Percentiles rank a stretch among this genome's conserved stretches.
Conservation (phyloP, 2,888 invertebrate species). For the Drosophila meridionalis region DNA sequence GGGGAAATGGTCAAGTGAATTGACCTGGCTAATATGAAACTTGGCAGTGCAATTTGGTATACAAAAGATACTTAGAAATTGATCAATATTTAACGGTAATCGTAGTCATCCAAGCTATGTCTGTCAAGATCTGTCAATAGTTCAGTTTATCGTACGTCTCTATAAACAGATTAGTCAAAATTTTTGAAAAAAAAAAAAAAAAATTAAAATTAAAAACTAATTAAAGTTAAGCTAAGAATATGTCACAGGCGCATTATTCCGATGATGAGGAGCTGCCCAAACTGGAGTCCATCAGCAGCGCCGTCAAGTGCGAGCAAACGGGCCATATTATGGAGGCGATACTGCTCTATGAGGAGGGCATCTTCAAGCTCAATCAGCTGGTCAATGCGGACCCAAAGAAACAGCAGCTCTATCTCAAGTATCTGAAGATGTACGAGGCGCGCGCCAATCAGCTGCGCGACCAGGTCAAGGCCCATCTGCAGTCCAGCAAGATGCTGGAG, state of each 20-base stretch:
- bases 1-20: fast-evolving
- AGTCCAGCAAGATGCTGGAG: conserved; percentile 90
- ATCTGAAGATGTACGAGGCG: conserved; percentile 90
- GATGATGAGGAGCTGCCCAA: conserved; percentile 52
- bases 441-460: conserved; percentile 92
- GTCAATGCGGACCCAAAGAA: conserved; percentile 86
- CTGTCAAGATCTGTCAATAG: not conserved
- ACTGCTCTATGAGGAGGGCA: conserved; percentile 68
- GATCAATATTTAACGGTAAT: not conserved
- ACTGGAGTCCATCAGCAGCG: conserved; percentile 52
- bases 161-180: not conserved
- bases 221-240: not conserved
- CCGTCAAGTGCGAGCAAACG: conserved; percentile 65
- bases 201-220: not conserved
- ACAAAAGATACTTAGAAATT: not conserved
- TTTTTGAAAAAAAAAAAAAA: not conserved
- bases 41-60: not conserved
- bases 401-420: conserved; percentile 75
- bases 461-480: conserved; percentile 89
- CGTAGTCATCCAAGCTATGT: not conserved
- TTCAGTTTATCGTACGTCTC: not conserved
- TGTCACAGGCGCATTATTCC: conserved; percentile 43
- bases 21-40: not conserved
- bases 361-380: conserved; percentile 60
- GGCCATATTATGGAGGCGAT: conserved; percentile 74